Percentiles rank a stretch among this genome's conserved stretches.
phyloP scores from a whole-genome alignment of 2,888 invertebrate species.

The Coelinius sp. region DNA sequence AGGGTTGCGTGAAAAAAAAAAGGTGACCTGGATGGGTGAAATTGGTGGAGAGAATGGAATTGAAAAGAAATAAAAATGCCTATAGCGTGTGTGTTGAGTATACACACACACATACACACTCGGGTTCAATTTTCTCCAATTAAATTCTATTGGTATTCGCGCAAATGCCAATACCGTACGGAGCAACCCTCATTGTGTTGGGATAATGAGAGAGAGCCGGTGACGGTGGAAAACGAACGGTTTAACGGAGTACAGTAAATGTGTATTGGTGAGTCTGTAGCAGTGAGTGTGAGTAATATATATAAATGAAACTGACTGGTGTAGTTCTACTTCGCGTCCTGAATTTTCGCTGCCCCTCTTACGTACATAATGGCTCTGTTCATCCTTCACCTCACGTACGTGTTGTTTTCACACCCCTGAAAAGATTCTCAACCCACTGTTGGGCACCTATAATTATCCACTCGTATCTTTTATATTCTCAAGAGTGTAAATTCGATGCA shows the following conservation, averaged over 20 bases:
- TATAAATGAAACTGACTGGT: neutral
- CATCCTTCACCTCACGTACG: conserved; percentile 19
- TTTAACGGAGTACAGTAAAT: conserved; percentile 54
- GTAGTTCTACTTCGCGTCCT: conserved; percentile 5
- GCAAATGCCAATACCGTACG: conserved; percentile 67
- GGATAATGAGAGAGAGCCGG: conserved; percentile 61
- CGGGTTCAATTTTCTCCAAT: conserved; percentile 64
- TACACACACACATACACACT: no score
- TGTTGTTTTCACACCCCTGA: conserved; percentile 23
- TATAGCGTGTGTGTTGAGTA: neutral
- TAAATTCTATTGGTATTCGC: conserved; percentile 69
- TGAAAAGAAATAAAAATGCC: neutral
- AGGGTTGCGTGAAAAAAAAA: neutral
- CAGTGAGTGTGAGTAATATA: neutral
- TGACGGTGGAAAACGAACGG: conserved; percentile 57
- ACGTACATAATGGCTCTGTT: neutral
- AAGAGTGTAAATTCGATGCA: no score
- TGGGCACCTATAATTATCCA: conserved; percentile 15
- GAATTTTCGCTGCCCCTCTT: conserved; percentile 17
- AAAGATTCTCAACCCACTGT: neutral
- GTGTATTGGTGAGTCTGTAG: neutral
- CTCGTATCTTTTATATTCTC: no score
- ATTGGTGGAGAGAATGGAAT: neutral
- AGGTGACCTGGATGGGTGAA: neutral
- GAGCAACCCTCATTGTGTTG: conserved; percentile 63